Conservation (phyloP, 2,888 invertebrate genomes). For the Allacma fusca region DNA sequence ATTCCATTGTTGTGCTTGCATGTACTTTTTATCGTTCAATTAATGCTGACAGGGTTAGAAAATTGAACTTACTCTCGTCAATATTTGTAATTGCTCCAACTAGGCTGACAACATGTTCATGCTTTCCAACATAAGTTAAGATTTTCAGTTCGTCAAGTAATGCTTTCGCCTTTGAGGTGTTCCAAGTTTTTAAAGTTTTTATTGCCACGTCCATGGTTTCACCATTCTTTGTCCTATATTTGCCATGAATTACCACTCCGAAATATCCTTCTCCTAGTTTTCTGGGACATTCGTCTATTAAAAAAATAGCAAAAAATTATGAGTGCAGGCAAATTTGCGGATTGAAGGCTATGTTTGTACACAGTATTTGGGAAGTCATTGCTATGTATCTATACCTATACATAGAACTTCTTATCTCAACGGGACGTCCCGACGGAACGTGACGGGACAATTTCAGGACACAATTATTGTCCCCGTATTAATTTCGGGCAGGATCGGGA, state of each 20-base stretch:
- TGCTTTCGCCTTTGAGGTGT: not conserved
- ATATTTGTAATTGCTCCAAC: constrained; percentile 30
- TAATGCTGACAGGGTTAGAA: not conserved
- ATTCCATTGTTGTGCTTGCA: too few species aligned
- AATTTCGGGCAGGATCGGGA: too few species aligned
- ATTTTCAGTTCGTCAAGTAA: constrained; percentile 31
- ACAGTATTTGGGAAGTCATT: too few species aligned
- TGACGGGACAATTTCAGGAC: too few species aligned
- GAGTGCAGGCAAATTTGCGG: too few species aligned
- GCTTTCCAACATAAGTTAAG: constrained; percentile 22
- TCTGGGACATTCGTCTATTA: constrained; percentile 1
- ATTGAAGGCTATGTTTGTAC: too few species aligned
- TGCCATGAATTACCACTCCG: constrained; percentile 8
- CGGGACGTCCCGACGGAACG: too few species aligned
- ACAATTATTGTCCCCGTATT: too few species aligned
- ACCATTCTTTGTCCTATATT: not conserved
- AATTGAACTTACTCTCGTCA: constrained; percentile 4
- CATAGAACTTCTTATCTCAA: too few species aligned
- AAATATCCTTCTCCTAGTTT: constrained; percentile 32
- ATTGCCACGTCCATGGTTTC: constrained; percentile 16
- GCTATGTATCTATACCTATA: too few species aligned
- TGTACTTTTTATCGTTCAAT: too few species aligned
- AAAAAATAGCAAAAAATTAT: too few species aligned
- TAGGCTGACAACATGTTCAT: constrained; percentile 26
- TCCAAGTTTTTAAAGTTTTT: constrained; percentile 25